These are phyloP conservation scores for Garrulus glandarius DNA, from an alignment of 2,797 vertebrate genomes.

Conservation along the genomic window DNA sequence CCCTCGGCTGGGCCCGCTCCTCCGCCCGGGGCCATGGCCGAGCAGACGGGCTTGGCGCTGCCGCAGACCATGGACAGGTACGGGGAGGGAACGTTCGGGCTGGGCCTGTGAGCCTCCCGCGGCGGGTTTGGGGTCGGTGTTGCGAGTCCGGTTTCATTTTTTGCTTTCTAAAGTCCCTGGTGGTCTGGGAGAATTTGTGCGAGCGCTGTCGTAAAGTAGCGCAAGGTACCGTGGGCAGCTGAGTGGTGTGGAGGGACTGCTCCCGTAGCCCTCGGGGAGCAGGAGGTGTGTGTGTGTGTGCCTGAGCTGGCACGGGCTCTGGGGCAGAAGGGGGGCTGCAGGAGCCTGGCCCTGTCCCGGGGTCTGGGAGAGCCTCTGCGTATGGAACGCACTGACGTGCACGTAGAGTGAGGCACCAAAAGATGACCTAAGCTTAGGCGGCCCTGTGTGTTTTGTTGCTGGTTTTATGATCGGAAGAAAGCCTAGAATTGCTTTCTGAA, in stretches of 20 bases:
- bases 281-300: not conserved
- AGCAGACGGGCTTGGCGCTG: constrained; percentile 46
- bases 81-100: not conserved
- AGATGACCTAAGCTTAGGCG: not conserved
- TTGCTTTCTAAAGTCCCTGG: not conserved
- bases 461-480: not conserved
- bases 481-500: not conserved
- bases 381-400: accelerated
- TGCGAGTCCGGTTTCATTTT: not conserved
- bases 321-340: not conserved
- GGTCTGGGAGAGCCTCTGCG: no score
- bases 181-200: not conserved
- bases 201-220: not conserved
- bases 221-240: not conserved
- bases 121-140: not conserved
- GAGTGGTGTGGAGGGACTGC: not conserved
- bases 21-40: constrained; percentile 23
- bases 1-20: not conserved
- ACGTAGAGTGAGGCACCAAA: accelerated
- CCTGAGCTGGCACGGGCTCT: not conserved
- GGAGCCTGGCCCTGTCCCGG: not conserved
- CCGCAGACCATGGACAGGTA: constrained; percentile 59
- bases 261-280: not conserved
- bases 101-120: not conserved
- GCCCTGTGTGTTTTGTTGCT: not conserved